Conservation (phyloP, 2,797 vertebrate species). For the Pantherophis vulpinus region DNA sequence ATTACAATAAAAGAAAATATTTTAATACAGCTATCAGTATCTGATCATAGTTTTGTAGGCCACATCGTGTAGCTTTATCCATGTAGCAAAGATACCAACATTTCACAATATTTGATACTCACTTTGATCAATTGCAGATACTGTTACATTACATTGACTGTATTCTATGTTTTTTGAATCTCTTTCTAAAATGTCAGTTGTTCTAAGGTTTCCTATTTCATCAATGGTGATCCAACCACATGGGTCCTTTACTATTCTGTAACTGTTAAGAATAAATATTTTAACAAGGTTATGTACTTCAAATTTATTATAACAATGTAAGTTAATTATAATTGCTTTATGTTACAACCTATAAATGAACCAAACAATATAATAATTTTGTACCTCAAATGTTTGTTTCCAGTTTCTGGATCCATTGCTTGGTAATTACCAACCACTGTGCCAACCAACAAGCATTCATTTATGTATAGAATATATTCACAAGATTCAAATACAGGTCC, state of each 20-base stretch:
- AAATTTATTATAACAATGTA: fast-evolving
- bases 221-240: constrained; percentile 80
- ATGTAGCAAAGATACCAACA: background rate
- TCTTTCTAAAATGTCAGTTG: constrained; percentile 80
- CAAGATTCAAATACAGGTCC: constrained; percentile 81
- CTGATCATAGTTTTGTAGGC: background rate
- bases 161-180: constrained; percentile 75
- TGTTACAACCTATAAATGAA: background rate
- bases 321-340: background rate
- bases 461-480: constrained; percentile 63
- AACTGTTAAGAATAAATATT: constrained; percentile 49
- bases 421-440: constrained; percentile 73
- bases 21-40: background rate
- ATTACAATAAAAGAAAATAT: background rate
- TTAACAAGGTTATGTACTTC: background rate
- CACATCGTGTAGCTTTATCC: background rate
- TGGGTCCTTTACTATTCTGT: constrained; percentile 55
- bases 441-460: constrained; percentile 75
- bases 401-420: constrained; percentile 84
- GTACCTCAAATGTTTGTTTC: constrained; percentile 80
- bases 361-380: background rate
- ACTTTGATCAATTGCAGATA: constrained; percentile 72
- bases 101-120: constrained; percentile 54
- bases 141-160: constrained; percentile 72
- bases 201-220: constrained; percentile 77